phyloP scores from a whole-genome alignment of 2,888 invertebrate species.

The Mythimna ferrago region DNA sequence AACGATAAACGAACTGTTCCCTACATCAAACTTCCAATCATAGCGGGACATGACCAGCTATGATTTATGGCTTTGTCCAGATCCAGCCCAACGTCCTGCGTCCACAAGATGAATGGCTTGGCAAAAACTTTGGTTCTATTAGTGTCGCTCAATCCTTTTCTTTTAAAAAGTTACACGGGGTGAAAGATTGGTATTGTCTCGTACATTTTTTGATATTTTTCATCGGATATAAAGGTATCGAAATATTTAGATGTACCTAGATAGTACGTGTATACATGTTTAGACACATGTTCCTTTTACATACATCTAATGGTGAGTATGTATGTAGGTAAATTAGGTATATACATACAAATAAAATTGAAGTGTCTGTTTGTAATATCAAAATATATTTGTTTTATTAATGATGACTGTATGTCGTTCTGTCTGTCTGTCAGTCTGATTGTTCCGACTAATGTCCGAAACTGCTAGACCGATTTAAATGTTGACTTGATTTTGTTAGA shows the following conservation, averaged over 20 bases:
- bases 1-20: conserved; percentile 46
- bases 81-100: conserved; percentile 48
- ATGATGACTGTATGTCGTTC: too few relatives aligned
- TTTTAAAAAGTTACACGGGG: conserved; percentile 17
- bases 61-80: conserved; percentile 68
- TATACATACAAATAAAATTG: too few relatives aligned
- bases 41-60: conserved; percentile 45
- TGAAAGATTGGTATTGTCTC: conserved; percentile 23
- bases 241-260: too few relatives aligned
- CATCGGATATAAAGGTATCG: background rate
- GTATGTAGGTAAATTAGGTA: too few relatives aligned
- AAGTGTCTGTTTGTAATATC: background rate
- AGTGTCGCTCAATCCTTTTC: conserved; percentile 42
- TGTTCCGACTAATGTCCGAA: too few relatives aligned
- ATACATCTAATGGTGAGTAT: too few relatives aligned
- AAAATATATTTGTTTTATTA: background rate
- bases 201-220: background rate
- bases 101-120: conserved; percentile 68
- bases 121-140: conserved; percentile 38
- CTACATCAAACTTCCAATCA: conserved; percentile 49
- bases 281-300: too few relatives aligned
- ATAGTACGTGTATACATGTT: too few relatives aligned
- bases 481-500: too few relatives aligned
- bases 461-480: too few relatives aligned
- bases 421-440: too few relatives aligned